phyloP scores from a whole-genome alignment of 2,888 invertebrate genomes.

The Seladonia tumulorum region DNA sequence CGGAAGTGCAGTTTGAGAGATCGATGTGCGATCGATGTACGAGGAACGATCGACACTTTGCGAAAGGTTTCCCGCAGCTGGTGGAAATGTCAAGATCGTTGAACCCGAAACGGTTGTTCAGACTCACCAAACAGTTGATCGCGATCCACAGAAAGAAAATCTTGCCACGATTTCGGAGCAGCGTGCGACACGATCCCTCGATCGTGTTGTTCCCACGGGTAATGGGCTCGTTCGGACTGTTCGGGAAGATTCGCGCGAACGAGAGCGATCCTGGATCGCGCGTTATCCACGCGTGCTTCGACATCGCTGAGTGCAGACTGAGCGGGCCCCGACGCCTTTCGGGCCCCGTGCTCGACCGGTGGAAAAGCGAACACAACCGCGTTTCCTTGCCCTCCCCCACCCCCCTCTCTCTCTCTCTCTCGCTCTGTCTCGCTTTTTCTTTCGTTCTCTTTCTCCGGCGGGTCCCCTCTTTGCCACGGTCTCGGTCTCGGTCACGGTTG shows the following conservation, averaged over 20 bases:
- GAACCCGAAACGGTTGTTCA: neutral
- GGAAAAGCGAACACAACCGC: slow-evolving; percentile 75
- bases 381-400: slow-evolving; percentile 56
- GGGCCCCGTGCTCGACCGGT: slow-evolving; percentile 60
- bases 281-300: slow-evolving; percentile 76
- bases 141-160: slow-evolving; percentile 52
- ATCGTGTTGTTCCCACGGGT: neutral
- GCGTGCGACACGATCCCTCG: slow-evolving; percentile 16
- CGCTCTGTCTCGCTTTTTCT: neutral
- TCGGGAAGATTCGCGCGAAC: slow-evolving; percentile 17
- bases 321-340: slow-evolving; percentile 49
- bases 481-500: neutral
- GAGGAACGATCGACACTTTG: neutral
- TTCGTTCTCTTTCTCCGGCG: slow-evolving; percentile 29
- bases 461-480: slow-evolving; percentile 48
- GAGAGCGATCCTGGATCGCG: slow-evolving; percentile 41
- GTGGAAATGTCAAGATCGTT: neutral
- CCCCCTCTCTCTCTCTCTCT: no score
- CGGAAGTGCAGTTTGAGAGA: neutral
- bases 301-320: slow-evolving; percentile 79
- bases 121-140: slow-evolving; percentile 67
- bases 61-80: neutral
- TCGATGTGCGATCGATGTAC: no score
- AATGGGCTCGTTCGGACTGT: neutral
- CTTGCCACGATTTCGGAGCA: slow-evolving; percentile 51